These are phyloP conservation scores for Acrossocheilus wenchowensis DNA, from an alignment of 2,797 vertebrate genomes.

Conservation along the genomic window DNA sequence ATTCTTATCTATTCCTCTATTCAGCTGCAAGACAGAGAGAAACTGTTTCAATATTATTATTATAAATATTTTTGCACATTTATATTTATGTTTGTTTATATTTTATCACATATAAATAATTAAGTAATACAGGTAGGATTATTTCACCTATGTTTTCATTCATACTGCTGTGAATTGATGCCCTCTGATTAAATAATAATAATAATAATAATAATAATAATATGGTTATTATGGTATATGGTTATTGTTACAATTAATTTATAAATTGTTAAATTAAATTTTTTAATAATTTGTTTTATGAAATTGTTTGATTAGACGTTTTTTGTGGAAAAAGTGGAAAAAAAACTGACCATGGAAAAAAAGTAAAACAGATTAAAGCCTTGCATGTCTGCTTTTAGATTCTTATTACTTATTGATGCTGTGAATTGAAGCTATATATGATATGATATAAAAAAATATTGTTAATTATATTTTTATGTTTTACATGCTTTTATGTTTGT, in stretches of 20 bases:
- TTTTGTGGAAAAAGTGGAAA: background rate
- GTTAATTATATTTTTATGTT: too few relatives aligned
- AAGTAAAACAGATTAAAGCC: too few relatives aligned
- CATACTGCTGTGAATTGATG: background rate
- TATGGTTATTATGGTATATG: too few relatives aligned
- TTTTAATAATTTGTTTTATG: background rate
- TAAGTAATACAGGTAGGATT: background rate
- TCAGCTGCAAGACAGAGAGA: background rate
- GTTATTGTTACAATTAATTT: too few relatives aligned
- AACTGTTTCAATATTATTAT: background rate
- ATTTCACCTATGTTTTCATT: background rate
- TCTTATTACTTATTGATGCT: background rate
- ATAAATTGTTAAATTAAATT: too few relatives aligned
- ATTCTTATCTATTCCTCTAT: slow-evolving; percentile 26
- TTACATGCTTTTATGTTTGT: background rate
- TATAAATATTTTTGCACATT: background rate
- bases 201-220: background rate
- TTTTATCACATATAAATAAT: background rate
- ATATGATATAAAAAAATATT: background rate
- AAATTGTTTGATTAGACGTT: background rate
- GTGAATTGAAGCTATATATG: background rate
- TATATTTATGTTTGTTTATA: background rate
- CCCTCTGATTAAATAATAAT: background rate
- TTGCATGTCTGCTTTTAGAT: background rate
- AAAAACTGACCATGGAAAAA: background rate